phyloP scores from a whole-genome alignment of 2,888 invertebrate genomes.

The Limnephilus rhombicus region DNA sequence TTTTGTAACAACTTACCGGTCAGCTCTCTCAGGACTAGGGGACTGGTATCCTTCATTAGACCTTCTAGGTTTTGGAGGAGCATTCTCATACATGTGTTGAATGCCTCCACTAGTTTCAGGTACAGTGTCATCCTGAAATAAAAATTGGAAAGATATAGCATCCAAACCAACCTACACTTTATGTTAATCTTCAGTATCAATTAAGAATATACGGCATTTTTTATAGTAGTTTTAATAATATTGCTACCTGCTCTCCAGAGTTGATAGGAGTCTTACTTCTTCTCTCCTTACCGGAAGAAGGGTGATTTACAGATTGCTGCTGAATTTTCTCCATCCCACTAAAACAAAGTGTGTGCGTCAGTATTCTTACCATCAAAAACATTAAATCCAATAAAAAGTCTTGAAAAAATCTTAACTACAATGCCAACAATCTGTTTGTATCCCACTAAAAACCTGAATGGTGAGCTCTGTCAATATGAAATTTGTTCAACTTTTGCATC shows the following conservation, averaged over 20 bases:
- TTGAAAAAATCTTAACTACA: background rate
- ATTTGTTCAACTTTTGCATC: no score
- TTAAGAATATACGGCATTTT: background rate
- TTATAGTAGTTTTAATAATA: background rate
- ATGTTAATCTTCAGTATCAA: background rate
- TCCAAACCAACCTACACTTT: conserved; percentile 5
- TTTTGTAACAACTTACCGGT: conserved; percentile 31
- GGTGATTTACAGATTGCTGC: conserved; percentile 5
- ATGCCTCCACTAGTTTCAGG: conserved; percentile 67
- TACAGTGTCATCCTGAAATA: conserved; percentile 59
- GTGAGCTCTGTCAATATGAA: no score
- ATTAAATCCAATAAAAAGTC: background rate
- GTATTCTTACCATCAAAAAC: background rate
- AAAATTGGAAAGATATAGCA: conserved; percentile 1
- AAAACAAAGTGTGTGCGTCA: background rate
- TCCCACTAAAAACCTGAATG: background rate
- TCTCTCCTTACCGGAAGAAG: conserved; percentile 35
- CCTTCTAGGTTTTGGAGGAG: conserved; percentile 91
- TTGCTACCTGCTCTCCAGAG: conserved; percentile 48
- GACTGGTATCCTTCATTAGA: conserved; percentile 88
- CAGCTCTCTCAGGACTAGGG: conserved; percentile 82
- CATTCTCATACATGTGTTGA: conserved; percentile 92
- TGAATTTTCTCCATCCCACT: conserved; percentile 29
- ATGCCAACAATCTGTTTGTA: background rate
- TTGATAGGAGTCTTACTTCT: conserved; percentile 53